Conservation (phyloP, 2,113 vertebrate species). For the Podilymbus podiceps region DNA sequence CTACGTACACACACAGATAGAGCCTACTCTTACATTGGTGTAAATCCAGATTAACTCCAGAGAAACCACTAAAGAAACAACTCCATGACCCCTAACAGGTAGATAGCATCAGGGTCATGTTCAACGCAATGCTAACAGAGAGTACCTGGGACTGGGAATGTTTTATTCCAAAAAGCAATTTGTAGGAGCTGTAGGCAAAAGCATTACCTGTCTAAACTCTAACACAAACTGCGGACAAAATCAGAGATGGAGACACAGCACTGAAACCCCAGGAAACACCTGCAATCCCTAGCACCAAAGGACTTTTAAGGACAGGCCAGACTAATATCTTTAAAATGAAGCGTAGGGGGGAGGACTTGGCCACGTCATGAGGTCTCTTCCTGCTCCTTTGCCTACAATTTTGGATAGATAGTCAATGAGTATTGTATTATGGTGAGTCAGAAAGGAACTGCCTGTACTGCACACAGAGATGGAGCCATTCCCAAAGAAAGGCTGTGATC, state of each 20-base stretch:
- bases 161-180: not conserved
- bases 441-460: slow-evolving; percentile 21
- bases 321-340: not conserved
- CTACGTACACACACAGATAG: not conserved
- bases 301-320: not conserved
- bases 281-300: not conserved
- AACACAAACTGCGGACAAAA: not conserved
- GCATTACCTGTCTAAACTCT: not conserved
- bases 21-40: not conserved
- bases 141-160: not conserved
- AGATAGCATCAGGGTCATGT: not conserved
- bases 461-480: not conserved
- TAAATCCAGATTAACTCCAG: not conserved
- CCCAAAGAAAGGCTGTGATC: slow-evolving; percentile 46
- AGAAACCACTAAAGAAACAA: not conserved
- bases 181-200: not conserved
- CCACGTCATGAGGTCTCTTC: not conserved
- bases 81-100: not conserved
- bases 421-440: not conserved
- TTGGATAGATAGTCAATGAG: not conserved
- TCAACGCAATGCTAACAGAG: not conserved
- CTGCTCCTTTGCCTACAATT: not conserved
- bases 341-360: not conserved
- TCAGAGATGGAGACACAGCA: not conserved
- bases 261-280: not conserved